These are phyloP conservation scores for Periparus ater DNA, from an alignment of 2,797 vertebrate genomes.

Conservation along the genomic window DNA sequence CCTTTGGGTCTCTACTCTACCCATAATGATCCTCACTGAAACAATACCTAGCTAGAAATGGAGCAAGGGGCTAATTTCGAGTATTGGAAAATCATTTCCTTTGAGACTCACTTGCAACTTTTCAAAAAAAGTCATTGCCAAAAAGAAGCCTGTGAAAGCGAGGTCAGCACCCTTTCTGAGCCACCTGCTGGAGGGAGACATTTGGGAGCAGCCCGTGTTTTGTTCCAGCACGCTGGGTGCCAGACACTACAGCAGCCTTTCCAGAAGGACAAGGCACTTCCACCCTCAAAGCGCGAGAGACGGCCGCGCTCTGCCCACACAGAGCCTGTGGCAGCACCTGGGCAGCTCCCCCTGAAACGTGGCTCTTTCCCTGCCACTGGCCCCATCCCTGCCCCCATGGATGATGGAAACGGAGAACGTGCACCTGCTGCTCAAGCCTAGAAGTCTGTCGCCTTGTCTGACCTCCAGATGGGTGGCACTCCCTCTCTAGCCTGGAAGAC, in stretches of 20 bases:
- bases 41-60: not conserved
- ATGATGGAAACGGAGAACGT: not conserved
- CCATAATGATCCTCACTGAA: not conserved
- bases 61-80: fast-evolving
- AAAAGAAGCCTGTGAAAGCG: not conserved
- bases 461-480: not conserved
- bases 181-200: not conserved
- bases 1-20: not conserved
- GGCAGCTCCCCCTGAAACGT: not conserved
- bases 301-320: fast-evolving
- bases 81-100: not conserved
- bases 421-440: not conserved
- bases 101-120: not conserved
- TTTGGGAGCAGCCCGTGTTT: not conserved
- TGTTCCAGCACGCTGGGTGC: fast-evolving
- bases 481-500: not conserved
- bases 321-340: not conserved
- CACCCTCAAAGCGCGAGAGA: fast-evolving
- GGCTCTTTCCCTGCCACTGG: not conserved
- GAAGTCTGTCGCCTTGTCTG: not conserved
- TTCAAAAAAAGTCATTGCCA: not conserved
- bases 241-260: not conserved
- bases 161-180: not conserved
- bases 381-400: not conserved
- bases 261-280: not conserved